Conservation (phyloP, 64 coral and sea anemone species). For the Dendronephthya gigantea region DNA sequence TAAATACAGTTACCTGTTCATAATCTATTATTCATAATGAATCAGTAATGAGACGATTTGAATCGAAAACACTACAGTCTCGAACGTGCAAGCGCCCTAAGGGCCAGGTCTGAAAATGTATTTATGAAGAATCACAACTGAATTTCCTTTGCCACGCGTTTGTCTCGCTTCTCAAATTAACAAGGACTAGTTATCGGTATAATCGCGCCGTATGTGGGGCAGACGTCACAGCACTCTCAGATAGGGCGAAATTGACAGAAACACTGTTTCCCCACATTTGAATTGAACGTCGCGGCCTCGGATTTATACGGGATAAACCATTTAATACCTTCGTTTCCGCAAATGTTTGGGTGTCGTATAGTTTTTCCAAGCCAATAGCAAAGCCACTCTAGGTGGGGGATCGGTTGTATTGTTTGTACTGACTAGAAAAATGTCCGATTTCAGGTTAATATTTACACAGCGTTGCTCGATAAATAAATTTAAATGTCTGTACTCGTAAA, state of each 20-base stretch:
- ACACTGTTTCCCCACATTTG: neutral
- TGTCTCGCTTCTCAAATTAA: no score
- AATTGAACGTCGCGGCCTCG: neutral
- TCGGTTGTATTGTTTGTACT: neutral
- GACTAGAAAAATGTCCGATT: neutral
- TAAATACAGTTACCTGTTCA: neutral
- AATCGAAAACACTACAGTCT: no score
- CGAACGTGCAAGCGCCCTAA: no score
- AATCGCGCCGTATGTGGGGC: no score
- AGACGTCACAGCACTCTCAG: no score
- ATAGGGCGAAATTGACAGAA: no score
- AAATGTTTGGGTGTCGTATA: neutral
- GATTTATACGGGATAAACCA: neutral
- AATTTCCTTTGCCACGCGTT: no score
- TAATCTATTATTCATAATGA: neutral
- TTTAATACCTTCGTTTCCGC: neutral
- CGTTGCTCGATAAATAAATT: neutral
- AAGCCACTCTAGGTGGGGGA: neutral
- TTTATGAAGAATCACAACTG: no score
- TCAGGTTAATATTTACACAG: neutral
- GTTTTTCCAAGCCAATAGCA: no score
- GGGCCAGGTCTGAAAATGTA: no score
- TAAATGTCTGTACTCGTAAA: neutral
- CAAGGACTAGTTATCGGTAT: no score
- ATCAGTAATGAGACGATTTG: no score